phyloP scores from a whole-genome alignment of 1,140 invertebrate genomes.

The Pissodes strobi region DNA sequence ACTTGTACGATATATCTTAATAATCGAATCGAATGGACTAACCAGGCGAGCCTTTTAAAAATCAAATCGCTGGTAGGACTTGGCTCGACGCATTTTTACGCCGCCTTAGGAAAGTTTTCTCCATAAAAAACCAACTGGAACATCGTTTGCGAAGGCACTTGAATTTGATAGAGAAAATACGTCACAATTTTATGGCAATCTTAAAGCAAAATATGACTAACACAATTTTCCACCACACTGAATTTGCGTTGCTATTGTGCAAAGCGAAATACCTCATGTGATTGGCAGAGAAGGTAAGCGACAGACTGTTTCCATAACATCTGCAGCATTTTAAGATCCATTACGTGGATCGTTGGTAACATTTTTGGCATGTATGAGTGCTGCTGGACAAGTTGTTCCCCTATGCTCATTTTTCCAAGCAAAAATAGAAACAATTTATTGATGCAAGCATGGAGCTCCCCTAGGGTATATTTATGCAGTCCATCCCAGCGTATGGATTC shows the following conservation, averaged over 20 bases:
- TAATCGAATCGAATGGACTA: slow-evolving; percentile 11
- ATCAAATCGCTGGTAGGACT: slow-evolving; percentile 2
- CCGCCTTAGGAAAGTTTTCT: background rate
- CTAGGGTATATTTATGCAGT: slow-evolving; percentile 44
- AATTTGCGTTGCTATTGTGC: slow-evolving; percentile 49
- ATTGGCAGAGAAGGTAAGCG: slow-evolving; percentile 46
- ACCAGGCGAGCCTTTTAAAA: slow-evolving; percentile 19
- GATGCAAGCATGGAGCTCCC: slow-evolving; percentile 50
- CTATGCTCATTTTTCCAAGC: slow-evolving; percentile 51
- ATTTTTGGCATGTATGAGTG: slow-evolving; percentile 47
- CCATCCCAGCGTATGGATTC: slow-evolving; percentile 47
- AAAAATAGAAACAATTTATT: slow-evolving; percentile 47
- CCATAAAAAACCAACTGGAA: slow-evolving; percentile 16
- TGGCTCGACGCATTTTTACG: slow-evolving; percentile 3
- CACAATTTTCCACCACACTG: no score
- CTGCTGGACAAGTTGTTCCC: slow-evolving; percentile 50
- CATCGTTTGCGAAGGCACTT: slow-evolving; percentile 1
- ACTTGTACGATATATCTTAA: slow-evolving; percentile 19
- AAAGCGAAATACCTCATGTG: slow-evolving; percentile 45
- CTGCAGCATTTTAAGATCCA: no score
- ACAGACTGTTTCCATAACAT: slow-evolving; percentile 46
- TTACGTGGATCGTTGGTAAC: slow-evolving; percentile 46
- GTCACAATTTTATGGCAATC: slow-evolving; percentile 11
- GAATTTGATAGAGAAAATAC: slow-evolving; percentile 17
- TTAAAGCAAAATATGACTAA: slow-evolving; percentile 14